phyloP scores from a whole-genome alignment of 2,888 invertebrate species.

The Zelleria hepariella region DNA sequence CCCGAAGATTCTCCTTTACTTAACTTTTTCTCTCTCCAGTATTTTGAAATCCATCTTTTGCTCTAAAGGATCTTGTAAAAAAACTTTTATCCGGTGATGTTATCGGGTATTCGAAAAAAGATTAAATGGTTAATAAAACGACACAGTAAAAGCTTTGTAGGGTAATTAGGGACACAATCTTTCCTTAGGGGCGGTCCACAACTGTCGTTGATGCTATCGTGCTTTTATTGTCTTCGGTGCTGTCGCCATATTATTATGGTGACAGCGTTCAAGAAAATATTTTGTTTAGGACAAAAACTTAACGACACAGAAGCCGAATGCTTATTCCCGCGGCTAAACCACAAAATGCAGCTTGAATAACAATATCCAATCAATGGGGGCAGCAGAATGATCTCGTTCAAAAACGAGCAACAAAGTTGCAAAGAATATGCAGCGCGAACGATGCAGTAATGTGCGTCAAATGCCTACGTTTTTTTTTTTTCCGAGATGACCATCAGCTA shows the following conservation, averaged over 20 bases:
- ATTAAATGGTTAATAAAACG: constrained; percentile 3
- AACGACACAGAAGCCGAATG: not conserved
- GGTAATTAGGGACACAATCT: constrained; percentile 25
- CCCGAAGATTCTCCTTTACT: constrained; percentile 5
- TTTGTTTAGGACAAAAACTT: not conserved
- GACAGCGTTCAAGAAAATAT: constrained; percentile 15
- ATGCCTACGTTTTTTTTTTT: not conserved
- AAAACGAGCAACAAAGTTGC: not conserved
- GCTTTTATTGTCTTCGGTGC: constrained; percentile 34
- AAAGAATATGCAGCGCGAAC: not conserved
- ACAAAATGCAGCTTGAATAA: not conserved
- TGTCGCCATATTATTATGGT: constrained; percentile 56
- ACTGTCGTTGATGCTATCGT: constrained; percentile 45
- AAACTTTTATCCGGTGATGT: not conserved
- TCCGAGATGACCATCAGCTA: not conserved
- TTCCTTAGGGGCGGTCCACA: constrained; percentile 23
- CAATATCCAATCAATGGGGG: not conserved
- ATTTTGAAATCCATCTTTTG: not conserved
- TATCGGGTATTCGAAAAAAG: not conserved
- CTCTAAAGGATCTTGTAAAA: not conserved
- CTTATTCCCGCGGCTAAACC: not conserved
- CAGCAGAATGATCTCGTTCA: not conserved
- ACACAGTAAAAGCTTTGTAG: constrained; percentile 15
- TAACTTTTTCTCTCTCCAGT: constrained; percentile 1
- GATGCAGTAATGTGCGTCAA: not conserved